Evolutionary conservation across 2,888 invertebrate species (phyloP), one percentile per base, ranked within the genome.

Genomic region (Syritta pipiens): DNA sequence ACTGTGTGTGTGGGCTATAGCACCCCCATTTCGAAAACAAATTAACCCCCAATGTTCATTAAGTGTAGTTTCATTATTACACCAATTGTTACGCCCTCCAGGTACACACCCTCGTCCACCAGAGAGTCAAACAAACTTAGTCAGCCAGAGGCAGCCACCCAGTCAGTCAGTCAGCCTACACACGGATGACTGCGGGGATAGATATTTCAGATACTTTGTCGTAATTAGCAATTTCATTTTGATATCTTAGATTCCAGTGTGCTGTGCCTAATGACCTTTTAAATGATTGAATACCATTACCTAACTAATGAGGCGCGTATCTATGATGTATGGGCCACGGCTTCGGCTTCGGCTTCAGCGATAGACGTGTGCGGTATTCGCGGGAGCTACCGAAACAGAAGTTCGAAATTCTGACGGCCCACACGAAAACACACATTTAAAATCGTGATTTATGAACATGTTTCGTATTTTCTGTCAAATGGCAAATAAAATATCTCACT

Each of bases 301-400:
- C 35, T 67, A 79, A 74, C 79, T 74, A 79, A 74, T 79, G 67
- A 74, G 79, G 62, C 79, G 55, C 62, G 62, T 67, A 79, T 55
- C 46, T 46, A 51, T 65, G 53, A 77, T 57, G 32, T 57, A 48
- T 32, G 55, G 35, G n/a, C n/a, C n/a, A n/a, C n/a, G n/a, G n/a
- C n/a, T n/a, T n/a, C n/a, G n/a, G n/a, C n/a, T n/a, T n/a, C n/a
- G n/a, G n/a, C n/a, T n/a, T n/a, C n/a, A n/a, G n/a, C n/a, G n/a
- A n/a, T n/a, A n/a, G n/a, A n/a, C n/a, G n/a, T n/a, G n/a, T n/a
- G n/a, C n/a, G n/a, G n/a, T 37, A 24, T 19, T 1, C n/a, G 12
- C 7, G 1, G n/a, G 10, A 42, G 72, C 76, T 76, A 67, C 77
- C 46, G 72, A 77, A 77, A 65, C 77, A 65, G 79, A 68, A 79